phyloP scores from a whole-genome alignment of 1,140 invertebrate species.

The Bombus waltoni region DNA sequence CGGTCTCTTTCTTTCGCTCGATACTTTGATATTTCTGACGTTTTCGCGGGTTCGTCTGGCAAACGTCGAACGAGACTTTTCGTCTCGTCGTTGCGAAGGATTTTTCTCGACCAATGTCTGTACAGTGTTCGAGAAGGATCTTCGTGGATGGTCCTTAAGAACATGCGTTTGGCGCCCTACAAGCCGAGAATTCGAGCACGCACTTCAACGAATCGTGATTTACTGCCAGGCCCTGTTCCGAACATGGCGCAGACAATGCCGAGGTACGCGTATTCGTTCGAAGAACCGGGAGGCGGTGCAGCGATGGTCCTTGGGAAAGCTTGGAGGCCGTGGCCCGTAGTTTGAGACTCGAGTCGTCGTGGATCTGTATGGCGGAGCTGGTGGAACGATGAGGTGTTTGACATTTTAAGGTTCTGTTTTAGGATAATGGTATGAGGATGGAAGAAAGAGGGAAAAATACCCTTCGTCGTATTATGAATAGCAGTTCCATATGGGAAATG shows the following conservation, averaged over 20 bases:
- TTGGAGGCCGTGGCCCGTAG: neutral
- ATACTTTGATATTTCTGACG: slow-evolving; percentile 24
- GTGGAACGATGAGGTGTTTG: neutral
- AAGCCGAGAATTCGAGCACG: slow-evolving; percentile 5
- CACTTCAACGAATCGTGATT: slow-evolving; percentile 26
- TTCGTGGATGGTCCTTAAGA: neutral
- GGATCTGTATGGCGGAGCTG: neutral
- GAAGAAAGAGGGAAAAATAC: neutral
- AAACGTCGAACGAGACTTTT: slow-evolving; percentile 6
- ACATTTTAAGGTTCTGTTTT: neutral
- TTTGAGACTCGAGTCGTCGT: neutral
- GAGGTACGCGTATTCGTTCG: slow-evolving; percentile 1
- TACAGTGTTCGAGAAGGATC: neutral
- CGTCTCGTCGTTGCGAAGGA: neutral
- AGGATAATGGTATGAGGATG: neutral
- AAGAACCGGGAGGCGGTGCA: slow-evolving; percentile 7
- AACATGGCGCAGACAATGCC: slow-evolving; percentile 28
- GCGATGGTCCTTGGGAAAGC: neutral
- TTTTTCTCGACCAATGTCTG: neutral
- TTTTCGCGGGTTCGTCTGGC: slow-evolving; percentile 5
- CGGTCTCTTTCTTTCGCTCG: neutral
- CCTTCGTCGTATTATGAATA: too few relatives aligned
- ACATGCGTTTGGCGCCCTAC: neutral
- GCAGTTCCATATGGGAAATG: neutral
- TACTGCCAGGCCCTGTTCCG: slow-evolving; percentile 17